These are phyloP conservation scores for Nycticebus coucang DNA, from an alignment of 2,113 vertebrate genomes.

Conservation along the genomic window DNA sequence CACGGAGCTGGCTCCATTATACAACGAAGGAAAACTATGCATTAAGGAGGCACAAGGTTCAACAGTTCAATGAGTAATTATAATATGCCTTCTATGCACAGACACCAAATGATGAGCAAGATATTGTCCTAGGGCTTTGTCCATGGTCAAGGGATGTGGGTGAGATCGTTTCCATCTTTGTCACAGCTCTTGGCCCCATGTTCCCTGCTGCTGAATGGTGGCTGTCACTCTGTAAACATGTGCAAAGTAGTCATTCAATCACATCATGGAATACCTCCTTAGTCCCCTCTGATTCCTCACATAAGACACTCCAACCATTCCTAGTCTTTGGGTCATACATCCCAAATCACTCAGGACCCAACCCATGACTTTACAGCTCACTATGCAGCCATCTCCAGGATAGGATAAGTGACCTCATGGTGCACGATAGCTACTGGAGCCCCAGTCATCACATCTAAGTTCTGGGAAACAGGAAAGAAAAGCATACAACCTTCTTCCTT, in stretches of 20 bases:
- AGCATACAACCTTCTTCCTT: neutral
- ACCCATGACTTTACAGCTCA: neutral
- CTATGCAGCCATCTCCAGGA: too few species aligned
- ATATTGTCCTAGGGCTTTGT: neutral
- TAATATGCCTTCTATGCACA: rapidly evolving
- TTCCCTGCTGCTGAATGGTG: neutral
- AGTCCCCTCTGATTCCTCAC: too few species aligned
- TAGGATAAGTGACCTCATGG: neutral
- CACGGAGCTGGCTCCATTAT: rapidly evolving
- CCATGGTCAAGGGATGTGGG: neutral
- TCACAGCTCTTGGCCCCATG: neutral
- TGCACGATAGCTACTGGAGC: neutral
- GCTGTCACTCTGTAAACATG: neutral
- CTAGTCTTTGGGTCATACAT: neutral
- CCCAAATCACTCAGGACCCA: neutral
- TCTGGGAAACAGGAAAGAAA: neutral
- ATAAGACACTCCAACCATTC: neutral
- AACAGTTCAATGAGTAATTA: too few species aligned
- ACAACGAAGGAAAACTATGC: neutral
- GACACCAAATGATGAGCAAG: neutral
- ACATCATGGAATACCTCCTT: neutral
- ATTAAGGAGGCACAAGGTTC: neutral
- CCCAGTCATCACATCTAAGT: neutral
- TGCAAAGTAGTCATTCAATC: too few species aligned
- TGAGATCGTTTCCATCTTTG: too few species aligned